Evolutionary conservation across 2,888 invertebrate species (phyloP), one percentile per base, ranked within the genome.

Genomic region (Cotesia congregata): DNA sequence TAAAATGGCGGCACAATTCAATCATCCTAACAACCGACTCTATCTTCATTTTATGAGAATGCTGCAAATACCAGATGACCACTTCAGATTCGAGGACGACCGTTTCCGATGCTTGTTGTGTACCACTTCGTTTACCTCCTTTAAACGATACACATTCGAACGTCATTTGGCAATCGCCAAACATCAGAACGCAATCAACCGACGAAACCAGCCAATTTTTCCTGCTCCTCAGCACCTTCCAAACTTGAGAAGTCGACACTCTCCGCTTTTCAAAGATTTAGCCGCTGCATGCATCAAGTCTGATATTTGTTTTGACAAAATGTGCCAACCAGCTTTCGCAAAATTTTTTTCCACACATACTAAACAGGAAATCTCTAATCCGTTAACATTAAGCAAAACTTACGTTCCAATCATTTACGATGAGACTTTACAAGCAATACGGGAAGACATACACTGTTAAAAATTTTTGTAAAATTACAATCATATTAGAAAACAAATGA

Each of bases 351-450:
- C 67, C n/a, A 68, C 50, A 38, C 60, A 41, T 9, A 74, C 68
- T 38, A 15, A 62, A 6, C 69, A 30, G 6, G 60, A 38, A 30
- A 6, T 69, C 15, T 62, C 68, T 12, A 61, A 65, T n/a, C 12
- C 69, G 7, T 20, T 30, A 15, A 68, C 74, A 15, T 12, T 68
- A 5, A 68, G 74, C 1, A 68, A 74, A 38, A 74, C 61, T n/a
- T 68, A 74, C 17, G 69, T 74, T 15, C 40, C 17, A 3, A n/a
- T 17, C 7, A 6, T 61, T 3, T 60, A 59, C 5, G n/a, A 61
- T 1, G 62, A 68, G 4, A 39, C 39, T 4, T 12, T 68, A n/a
- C 7, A 12, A 6, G 38, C 61, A 38, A 68, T 74, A 60, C 62
- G 68, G 6, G 9, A 50, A 39, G 74, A 74, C 38, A 20, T 20